A percentile compares a stretch with the other conserved stretches of the same genome.
Conservation (phyloP, 2,888 invertebrate genomes). For the Ecliptopera silaceata region DNA sequence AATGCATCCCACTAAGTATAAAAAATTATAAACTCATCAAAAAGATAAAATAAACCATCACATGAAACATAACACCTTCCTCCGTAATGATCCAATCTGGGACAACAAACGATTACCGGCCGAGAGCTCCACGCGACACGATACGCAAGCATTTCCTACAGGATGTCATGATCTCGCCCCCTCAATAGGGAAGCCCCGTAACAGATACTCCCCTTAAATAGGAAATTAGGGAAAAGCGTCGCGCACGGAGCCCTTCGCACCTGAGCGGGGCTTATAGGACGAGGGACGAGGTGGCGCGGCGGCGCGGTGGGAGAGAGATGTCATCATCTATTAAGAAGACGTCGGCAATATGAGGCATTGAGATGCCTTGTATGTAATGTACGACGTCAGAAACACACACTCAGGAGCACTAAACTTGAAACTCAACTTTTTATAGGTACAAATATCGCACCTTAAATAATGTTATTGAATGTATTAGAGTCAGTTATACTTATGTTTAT, state of each 20-base stretch:
- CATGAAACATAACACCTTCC: not conserved
- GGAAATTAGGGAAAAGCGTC: conserved; percentile 17
- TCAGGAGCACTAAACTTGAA: too few species aligned
- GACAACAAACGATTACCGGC: conserved; percentile 6
- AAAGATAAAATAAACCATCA: not conserved
- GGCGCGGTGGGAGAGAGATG: conserved; percentile 1
- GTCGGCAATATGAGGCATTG: not conserved
- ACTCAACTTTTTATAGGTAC: too few species aligned
- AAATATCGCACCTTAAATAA: too few species aligned
- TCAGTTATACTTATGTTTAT: too few species aligned
- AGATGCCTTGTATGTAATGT: too few species aligned
- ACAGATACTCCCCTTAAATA: conserved; percentile 4
- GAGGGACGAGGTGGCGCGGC: conserved; percentile 7
- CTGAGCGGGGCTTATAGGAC: conserved; percentile 11
- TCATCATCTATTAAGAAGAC: not conserved
- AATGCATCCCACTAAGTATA: too few species aligned
- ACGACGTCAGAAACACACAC: too few species aligned
- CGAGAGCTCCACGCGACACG: not conserved
- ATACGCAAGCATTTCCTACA: conserved; percentile 5
- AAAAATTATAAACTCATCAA: not conserved
- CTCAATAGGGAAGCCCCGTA: conserved; percentile 1
- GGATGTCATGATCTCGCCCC: conserved; percentile 14
- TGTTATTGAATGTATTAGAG: too few species aligned
- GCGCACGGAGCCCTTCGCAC: conserved; percentile 9
- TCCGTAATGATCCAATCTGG: conserved; percentile 16